phyloP scores from a whole-genome alignment of 2,113 vertebrate species.

The Artemisiospiza belli region DNA sequence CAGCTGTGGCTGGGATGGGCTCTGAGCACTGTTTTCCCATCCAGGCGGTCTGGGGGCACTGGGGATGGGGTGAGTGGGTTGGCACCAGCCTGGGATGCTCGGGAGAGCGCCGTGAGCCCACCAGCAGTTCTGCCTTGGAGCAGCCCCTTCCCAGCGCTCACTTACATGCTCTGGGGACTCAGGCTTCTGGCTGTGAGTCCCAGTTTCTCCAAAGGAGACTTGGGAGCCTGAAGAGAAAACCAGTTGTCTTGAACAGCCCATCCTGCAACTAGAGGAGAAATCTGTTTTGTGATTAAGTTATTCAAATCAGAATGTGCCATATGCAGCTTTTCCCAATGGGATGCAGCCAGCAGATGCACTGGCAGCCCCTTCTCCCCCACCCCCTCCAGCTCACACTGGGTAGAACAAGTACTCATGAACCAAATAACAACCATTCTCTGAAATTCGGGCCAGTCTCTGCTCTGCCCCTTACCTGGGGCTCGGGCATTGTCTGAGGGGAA shows the following conservation, averaged over 20 bases:
- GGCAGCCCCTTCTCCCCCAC: not conserved
- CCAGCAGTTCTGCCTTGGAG: not conserved
- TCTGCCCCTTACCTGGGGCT: not conserved
- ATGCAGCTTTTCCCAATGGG: not conserved
- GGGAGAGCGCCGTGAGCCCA: rapidly evolving
- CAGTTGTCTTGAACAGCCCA: not conserved
- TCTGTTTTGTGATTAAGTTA: not conserved
- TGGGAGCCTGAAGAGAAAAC: not conserved
- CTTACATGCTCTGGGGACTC: not conserved
- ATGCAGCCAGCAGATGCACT: not conserved
- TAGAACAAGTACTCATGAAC: not conserved
- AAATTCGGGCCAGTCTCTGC: not conserved
- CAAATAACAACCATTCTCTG: not conserved
- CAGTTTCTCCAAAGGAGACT: not conserved
- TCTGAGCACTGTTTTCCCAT: not conserved
- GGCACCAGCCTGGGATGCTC: not conserved
- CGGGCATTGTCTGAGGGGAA: not conserved
- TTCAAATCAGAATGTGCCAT: not conserved
- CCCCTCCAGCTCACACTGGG: not conserved
- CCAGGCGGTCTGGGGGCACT: not conserved
- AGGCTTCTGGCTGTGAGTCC: not conserved
- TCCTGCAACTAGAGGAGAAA: not conserved
- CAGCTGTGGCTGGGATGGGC: not conserved
- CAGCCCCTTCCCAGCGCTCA: not conserved
- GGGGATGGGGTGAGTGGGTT: not conserved